These are phyloP conservation scores for Phortica okadai DNA, from an alignment of 2,888 invertebrate species.

Conservation along the genomic window DNA sequence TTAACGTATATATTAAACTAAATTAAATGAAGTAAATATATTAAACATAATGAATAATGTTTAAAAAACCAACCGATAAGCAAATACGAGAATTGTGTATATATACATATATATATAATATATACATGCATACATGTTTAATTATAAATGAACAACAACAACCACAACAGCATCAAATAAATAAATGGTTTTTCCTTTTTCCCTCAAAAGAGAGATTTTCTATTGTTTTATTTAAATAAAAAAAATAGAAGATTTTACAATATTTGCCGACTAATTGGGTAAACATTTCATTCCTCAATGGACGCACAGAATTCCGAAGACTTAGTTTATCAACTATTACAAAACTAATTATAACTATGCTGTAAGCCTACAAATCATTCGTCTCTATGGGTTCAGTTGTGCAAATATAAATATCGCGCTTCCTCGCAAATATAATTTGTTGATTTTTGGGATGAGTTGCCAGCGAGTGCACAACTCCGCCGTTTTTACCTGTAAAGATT, in stretches of 20 bases:
- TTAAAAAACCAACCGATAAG: conserved; percentile 14
- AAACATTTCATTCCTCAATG: too few relatives aligned
- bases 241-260: background rate
- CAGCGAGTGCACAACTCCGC: conserved; percentile 86
- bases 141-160: conserved; percentile 22
- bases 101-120: conserved; percentile 17
- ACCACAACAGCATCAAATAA: conserved; percentile 58
- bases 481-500: conserved; percentile 69
- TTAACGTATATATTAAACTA: conserved; percentile 8
- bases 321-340: too few relatives aligned
- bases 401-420: conserved; percentile 73
- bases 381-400: conserved; percentile 54
- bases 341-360: too few relatives aligned
- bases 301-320: too few relatives aligned
- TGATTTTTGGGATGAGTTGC: conserved; percentile 84
- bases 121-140: conserved; percentile 7
- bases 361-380: too few relatives aligned
- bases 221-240: conserved; percentile 23
- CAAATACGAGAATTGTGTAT: background rate
- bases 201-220: conserved; percentile 60
- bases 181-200: conserved; percentile 70
- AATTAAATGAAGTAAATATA: conserved; percentile 23
- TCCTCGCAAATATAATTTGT: conserved; percentile 72
- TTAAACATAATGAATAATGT: background rate
- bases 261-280: too few relatives aligned